A percentile compares a stretch with the other conserved stretches of the same genome.
phyloP scores from a whole-genome alignment of 2,113 vertebrate genomes.

The Megalops atlanticus region DNA sequence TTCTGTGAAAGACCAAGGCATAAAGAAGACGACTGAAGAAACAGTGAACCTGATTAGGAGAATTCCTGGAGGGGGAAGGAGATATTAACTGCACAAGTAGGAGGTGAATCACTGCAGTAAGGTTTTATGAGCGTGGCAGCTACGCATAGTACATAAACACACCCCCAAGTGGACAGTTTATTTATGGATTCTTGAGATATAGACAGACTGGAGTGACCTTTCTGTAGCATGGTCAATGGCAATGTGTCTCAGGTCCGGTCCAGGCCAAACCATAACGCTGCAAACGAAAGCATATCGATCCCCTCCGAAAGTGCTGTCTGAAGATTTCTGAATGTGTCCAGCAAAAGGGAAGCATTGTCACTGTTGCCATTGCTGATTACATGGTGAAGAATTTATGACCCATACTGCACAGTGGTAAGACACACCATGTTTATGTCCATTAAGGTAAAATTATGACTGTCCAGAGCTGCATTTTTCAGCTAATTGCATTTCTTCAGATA shows the following conservation, averaged over 20 bases:
- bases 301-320: too few relatives aligned
- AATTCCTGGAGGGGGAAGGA: neutral
- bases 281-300: too few relatives aligned
- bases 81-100: neutral
- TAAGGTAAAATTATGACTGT: neutral
- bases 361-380: too few relatives aligned
- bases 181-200: neutral
- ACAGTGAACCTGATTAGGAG: neutral
- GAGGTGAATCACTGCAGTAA: neutral
- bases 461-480: neutral
- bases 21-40: neutral
- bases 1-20: too few relatives aligned
- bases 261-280: neutral
- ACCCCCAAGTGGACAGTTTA: neutral
- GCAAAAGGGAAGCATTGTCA: too few relatives aligned
- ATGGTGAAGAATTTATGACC: neutral
- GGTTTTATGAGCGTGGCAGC: neutral
- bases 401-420: neutral
- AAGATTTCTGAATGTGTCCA: too few relatives aligned
- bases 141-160: neutral
- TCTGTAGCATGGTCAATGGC: neutral
- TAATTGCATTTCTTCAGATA: neutral
- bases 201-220: neutral
- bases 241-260: neutral
- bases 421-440: neutral